Evolutionary conservation across 2,113 vertebrate species (phyloP).

Genomic region (Pseudopipra pipra): DNA sequence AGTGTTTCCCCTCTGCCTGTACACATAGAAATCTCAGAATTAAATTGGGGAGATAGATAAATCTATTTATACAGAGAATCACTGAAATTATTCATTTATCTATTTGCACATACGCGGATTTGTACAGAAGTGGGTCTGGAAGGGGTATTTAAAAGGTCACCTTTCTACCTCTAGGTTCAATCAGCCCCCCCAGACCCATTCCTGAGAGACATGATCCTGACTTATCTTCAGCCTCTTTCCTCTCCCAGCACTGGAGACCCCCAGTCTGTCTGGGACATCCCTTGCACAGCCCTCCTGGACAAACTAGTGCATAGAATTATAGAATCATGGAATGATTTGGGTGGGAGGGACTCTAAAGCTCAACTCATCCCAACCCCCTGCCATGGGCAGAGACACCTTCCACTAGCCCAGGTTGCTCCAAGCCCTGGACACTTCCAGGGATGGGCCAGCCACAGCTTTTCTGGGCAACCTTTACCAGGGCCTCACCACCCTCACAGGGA

Average conservation of each 20-base stretch:
- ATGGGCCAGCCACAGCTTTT: background rate
- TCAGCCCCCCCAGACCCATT: background rate
- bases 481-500: rapidly evolving
- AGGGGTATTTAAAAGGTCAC: background rate
- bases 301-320: background rate
- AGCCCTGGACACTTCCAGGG: background rate
- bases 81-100: background rate
- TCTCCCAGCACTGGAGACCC: background rate
- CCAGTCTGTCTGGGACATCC: background rate
- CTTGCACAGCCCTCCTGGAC: background rate
- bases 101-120: background rate
- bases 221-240: background rate
- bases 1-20: background rate
- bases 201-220: background rate
- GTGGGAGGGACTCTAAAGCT: too few species aligned
- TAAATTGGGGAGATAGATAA: background rate
- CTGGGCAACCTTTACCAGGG: background rate
- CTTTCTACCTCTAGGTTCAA: background rate
- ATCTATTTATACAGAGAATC: background rate
- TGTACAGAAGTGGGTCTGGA: background rate
- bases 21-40: background rate
- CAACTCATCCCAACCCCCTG: background rate
- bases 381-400: background rate
- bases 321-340: background rate
- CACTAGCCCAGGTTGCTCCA: rapidly evolving